Conservation (phyloP, 2,113 vertebrate species). For the Equus quagga region DNA sequence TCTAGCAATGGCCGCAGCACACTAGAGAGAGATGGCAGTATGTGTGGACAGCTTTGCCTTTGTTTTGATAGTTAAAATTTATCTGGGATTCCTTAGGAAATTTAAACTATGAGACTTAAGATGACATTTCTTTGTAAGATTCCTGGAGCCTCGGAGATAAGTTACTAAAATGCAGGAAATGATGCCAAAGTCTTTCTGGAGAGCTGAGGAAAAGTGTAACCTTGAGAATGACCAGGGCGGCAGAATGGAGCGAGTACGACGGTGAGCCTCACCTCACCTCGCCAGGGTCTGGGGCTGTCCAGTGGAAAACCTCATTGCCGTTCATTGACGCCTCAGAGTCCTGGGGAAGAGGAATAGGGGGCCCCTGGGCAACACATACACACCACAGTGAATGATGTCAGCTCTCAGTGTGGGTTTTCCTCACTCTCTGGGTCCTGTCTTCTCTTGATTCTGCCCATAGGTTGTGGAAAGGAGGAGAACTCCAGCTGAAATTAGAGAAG, state of each 20-base stretch:
- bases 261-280: background rate
- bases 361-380: background rate
- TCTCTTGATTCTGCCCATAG: slow-evolving; percentile 82
- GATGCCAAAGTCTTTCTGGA: background rate
- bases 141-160: background rate
- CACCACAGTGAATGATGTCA: fast-evolving
- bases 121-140: background rate
- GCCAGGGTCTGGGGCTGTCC: fast-evolving
- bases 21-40: fast-evolving
- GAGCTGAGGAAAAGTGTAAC: background rate
- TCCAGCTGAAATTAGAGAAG: slow-evolving; percentile 96
- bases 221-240: too few species aligned
- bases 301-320: background rate
- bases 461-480: slow-evolving; percentile 97
- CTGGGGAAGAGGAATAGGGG: fast-evolving
- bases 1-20: background rate
- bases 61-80: background rate
- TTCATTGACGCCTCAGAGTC: fast-evolving
- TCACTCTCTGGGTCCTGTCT: background rate
- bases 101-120: background rate
- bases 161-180: background rate
- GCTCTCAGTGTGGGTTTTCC: background rate
- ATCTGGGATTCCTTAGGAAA: background rate
- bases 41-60: background rate
- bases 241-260: background rate